Evolutionary conservation across 2,888 invertebrate genomes (phyloP).

Genomic region (Pediacus dermestoides): DNA sequence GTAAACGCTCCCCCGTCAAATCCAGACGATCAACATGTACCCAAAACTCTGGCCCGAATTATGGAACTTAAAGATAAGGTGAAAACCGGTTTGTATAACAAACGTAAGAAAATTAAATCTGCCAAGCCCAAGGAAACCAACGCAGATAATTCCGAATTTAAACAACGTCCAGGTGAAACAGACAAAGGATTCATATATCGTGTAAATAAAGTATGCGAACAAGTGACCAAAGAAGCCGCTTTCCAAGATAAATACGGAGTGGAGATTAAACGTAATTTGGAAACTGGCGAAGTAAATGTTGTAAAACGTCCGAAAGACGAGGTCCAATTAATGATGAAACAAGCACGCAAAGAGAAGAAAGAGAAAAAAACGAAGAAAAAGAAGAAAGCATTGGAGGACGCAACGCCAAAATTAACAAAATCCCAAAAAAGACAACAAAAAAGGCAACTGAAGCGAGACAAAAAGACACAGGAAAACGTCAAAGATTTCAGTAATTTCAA

Average conservation of each 20-base stretch:
- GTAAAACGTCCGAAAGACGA: constrained; percentile 55
- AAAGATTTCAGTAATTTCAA: constrained; percentile 46
- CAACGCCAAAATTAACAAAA: constrained; percentile 50
- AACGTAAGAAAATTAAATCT: constrained; percentile 21
- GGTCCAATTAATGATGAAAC: constrained; percentile 52
- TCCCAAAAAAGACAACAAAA: constrained; percentile 57
- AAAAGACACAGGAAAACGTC: constrained; percentile 34
- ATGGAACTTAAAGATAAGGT: constrained; percentile 57
- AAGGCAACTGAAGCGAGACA: constrained; percentile 53
- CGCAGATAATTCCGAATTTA: constrained; percentile 49
- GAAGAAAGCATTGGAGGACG: constrained; percentile 43
- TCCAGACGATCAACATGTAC: constrained; percentile 69
- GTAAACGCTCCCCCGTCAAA: constrained; percentile 73
- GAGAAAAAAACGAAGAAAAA: constrained; percentile 42
- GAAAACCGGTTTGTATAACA: constrained; percentile 43
- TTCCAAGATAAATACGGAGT: constrained; percentile 63
- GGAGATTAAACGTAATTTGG: constrained; percentile 53
- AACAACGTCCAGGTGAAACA: constrained; percentile 60
- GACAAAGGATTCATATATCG: constrained; percentile 62
- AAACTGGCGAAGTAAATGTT: constrained; percentile 52
- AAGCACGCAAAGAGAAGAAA: constrained; percentile 40
- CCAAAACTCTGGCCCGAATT: constrained; percentile 65
- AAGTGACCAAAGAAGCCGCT: constrained; percentile 58
- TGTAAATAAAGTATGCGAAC: constrained; percentile 61
- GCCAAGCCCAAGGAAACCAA: constrained; percentile 16